Percentiles rank a stretch among this genome's conserved stretches.
These are phyloP conservation scores for Triops cancriformis DNA, from an alignment of 1,140 invertebrate species.

Conservation along the genomic window DNA sequence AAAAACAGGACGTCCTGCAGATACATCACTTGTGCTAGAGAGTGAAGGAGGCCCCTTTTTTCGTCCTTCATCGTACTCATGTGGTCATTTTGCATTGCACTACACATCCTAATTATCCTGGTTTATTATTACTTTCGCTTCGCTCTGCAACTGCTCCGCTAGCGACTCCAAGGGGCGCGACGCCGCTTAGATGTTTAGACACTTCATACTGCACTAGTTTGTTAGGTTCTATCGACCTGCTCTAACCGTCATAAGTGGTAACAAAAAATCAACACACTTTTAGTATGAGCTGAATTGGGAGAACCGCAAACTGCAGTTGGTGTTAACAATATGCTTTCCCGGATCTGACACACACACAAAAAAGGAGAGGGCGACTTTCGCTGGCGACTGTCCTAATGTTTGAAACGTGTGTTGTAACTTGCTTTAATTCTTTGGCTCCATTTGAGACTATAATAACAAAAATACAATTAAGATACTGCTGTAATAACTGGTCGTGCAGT, in stretches of 20 bases:
- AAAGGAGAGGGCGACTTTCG: too few relatives aligned
- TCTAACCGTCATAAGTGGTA: not conserved
- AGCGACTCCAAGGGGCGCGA: not conserved
- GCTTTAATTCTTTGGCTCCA: too few relatives aligned
- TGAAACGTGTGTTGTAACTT: too few relatives aligned
- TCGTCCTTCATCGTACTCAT: not conserved
- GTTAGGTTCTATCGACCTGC: not conserved
- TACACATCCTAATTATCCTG: constrained; percentile 7
- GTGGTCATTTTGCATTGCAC: constrained; percentile 10
- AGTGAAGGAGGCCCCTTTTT: not conserved
- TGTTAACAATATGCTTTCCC: too few relatives aligned
- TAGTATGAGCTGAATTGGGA: too few relatives aligned
- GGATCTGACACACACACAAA: too few relatives aligned
- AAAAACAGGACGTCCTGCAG: constrained; percentile 2
- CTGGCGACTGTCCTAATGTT: too few relatives aligned
- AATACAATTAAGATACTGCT: too few relatives aligned
- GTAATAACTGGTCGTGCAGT: too few relatives aligned
- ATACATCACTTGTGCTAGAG: not conserved
- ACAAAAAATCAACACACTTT: too few relatives aligned
- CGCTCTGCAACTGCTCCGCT: constrained; percentile 11
- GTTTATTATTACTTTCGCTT: constrained; percentile 11
- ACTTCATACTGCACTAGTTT: not conserved
- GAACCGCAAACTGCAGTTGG: too few relatives aligned
- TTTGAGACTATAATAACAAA: too few relatives aligned
- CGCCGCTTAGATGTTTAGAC: not conserved